Percentiles rank a stretch among this genome's conserved stretches.
Conservation (phyloP, 2,113 vertebrate genomes). For the Laterallus jamaicensis region DNA sequence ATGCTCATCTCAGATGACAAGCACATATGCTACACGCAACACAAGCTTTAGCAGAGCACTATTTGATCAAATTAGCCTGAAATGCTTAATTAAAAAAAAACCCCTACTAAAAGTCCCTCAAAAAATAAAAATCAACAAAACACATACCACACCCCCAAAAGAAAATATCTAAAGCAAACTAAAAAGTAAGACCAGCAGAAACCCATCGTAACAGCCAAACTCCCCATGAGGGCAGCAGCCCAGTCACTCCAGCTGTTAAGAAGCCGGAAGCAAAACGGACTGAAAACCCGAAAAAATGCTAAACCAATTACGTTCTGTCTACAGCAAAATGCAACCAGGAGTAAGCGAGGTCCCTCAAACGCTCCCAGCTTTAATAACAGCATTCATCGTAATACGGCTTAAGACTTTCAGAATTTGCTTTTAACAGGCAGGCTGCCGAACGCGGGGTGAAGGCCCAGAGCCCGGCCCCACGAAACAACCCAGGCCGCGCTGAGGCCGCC, state of each 20-base stretch:
- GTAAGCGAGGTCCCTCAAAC: not conserved
- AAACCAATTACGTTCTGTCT: not conserved
- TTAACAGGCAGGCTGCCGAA: not conserved
- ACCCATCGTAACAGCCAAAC: not conserved
- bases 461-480: too few relatives aligned
- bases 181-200: not conserved
- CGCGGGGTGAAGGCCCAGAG: not conserved
- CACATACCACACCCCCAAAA: not conserved
- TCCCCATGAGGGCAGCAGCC: not conserved
- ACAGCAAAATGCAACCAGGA: not conserved
- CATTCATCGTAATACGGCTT: rapidly evolving
- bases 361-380: not conserved
- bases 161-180: not conserved
- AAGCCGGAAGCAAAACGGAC: not conserved
- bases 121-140: not conserved
- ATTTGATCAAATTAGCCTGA: not conserved
- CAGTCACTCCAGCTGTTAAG: not conserved
- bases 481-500: not conserved
- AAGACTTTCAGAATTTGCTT: rapidly evolving
- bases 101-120: not conserved
- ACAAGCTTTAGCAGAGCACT: not conserved
- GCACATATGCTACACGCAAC: not conserved
- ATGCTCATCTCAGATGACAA: not conserved
- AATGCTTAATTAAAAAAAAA: not conserved
- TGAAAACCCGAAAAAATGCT: not conserved